A percentile compares a stretch with the other conserved stretches of the same genome.
phyloP scores from a whole-genome alignment of 2,888 invertebrate genomes.

The Phytoseiulus persimilis region DNA sequence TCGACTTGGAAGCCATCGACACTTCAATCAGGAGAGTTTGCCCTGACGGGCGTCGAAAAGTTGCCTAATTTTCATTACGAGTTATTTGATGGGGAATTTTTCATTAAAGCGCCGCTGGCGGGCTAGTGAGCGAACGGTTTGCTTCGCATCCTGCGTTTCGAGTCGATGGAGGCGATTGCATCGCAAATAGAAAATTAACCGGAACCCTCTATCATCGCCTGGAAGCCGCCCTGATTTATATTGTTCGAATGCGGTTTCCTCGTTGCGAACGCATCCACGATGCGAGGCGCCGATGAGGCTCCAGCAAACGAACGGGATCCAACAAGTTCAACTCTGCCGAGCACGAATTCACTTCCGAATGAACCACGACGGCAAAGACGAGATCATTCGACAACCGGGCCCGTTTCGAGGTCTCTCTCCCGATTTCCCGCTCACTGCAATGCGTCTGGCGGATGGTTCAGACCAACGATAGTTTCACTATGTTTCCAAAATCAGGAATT shows the following conservation, averaged over 20 bases:
- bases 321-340: neutral
- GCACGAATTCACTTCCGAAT: neutral
- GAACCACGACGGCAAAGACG: too few relatives aligned
- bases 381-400: too few relatives aligned
- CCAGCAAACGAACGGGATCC: neutral
- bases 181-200: neutral
- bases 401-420: too few relatives aligned
- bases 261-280: neutral
- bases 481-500: too few relatives aligned
- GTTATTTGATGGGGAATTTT: conserved; percentile 38
- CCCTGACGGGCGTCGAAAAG: conserved; percentile 11
- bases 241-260: neutral
- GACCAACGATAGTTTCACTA: too few relatives aligned
- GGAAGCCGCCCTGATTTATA: neutral
- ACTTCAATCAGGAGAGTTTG: neutral
- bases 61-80: conserved; percentile 36
- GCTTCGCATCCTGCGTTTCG: neutral
- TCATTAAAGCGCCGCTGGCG: conserved; percentile 25
- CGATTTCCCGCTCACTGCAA: too few relatives aligned
- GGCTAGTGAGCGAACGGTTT: neutral
- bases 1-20: neutral
- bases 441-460: too few relatives aligned
- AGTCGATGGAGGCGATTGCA: neutral
- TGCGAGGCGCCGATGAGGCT: too few relatives aligned
- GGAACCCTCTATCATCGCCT: neutral